A percentile compares a stretch with the other conserved stretches of the same genome.
phyloP scores from a whole-genome alignment of 2,888 invertebrate species.

The Clostera curtula region DNA sequence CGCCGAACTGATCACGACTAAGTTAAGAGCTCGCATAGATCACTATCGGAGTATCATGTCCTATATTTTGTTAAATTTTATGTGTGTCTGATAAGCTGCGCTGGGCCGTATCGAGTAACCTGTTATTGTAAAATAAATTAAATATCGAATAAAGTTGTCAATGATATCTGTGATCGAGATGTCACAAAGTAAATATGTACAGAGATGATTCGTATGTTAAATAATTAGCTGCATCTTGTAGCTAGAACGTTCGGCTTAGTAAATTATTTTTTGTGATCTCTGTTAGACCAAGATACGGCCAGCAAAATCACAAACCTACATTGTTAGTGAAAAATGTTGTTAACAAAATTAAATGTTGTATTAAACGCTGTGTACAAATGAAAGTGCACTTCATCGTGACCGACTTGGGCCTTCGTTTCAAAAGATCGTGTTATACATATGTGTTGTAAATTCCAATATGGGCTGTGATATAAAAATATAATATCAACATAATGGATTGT shows the following conservation, averaged over 20 bases:
- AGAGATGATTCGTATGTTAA: no score
- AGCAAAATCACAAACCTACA: constrained; percentile 38
- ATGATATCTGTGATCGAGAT: no score
- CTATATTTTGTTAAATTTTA: constrained; percentile 73
- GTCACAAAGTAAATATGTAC: no score
- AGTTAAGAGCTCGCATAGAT: constrained; percentile 61
- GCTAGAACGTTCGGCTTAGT: no score
- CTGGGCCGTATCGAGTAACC: constrained; percentile 47
- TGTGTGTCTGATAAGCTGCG: constrained; percentile 60
- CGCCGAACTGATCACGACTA: constrained; percentile 47
- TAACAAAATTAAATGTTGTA: constrained; percentile 63
- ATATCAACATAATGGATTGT: constrained; percentile 79
- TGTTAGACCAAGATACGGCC: constrained; percentile 45
- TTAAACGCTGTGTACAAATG: constrained; percentile 72
- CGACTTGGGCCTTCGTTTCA: constrained; percentile 63
- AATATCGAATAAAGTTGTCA: no score
- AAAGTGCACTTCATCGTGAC: constrained; percentile 71
- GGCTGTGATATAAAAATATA: constrained; percentile 83
- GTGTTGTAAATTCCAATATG: constrained; percentile 83
- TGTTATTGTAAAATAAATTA: constrained; percentile 17
- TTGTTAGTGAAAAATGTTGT: constrained; percentile 62
- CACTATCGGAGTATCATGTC: constrained; percentile 60
- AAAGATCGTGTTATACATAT: constrained; percentile 68
- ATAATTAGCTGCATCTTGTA: no score
- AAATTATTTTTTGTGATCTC: constrained; percentile 14